Conservation (phyloP, 2,888 invertebrate species). For the Andrena fulva region DNA sequence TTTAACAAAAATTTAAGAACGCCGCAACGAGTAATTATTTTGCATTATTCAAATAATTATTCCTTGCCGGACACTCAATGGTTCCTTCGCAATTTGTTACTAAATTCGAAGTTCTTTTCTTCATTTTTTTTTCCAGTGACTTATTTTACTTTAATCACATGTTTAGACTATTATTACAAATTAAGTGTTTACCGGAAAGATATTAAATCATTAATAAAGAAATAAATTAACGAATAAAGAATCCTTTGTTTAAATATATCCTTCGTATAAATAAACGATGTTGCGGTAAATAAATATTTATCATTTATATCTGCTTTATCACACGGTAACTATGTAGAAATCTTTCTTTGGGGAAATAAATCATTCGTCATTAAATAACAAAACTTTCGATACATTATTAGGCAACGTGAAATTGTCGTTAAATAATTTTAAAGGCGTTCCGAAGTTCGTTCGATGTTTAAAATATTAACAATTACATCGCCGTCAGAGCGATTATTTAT, state of each 20-base stretch:
- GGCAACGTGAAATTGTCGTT: neutral
- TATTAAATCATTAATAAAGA: slow-evolving; percentile 31
- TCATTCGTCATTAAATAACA: slow-evolving; percentile 22
- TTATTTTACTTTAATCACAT: slow-evolving; percentile 13
- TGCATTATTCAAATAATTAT: neutral
- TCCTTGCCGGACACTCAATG: neutral
- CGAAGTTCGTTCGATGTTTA: neutral
- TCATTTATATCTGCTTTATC: slow-evolving; percentile 53
- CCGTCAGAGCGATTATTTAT: neutral
- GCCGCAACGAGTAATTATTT: neutral
- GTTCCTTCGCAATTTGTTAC: neutral
- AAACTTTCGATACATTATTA: slow-evolving; percentile 22
- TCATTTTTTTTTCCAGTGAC: slow-evolving; percentile 3
- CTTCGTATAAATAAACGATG: slow-evolving; percentile 52
- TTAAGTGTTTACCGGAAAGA: slow-evolving; percentile 26
- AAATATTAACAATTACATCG: neutral
- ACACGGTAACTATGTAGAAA: slow-evolving; percentile 58
- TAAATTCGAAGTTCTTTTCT: neutral
- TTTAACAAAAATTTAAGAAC: slow-evolving; percentile 7
- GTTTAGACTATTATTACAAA: slow-evolving; percentile 17
- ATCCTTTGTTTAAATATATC: slow-evolving; percentile 41
- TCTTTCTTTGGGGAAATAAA: slow-evolving; percentile 61
- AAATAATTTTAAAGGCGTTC: neutral
- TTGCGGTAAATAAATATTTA: slow-evolving; percentile 55
- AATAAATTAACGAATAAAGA: slow-evolving; percentile 50